phyloP scores from a whole-genome alignment of 1,140 invertebrate species.

The Globodera ellingtonae region DNA sequence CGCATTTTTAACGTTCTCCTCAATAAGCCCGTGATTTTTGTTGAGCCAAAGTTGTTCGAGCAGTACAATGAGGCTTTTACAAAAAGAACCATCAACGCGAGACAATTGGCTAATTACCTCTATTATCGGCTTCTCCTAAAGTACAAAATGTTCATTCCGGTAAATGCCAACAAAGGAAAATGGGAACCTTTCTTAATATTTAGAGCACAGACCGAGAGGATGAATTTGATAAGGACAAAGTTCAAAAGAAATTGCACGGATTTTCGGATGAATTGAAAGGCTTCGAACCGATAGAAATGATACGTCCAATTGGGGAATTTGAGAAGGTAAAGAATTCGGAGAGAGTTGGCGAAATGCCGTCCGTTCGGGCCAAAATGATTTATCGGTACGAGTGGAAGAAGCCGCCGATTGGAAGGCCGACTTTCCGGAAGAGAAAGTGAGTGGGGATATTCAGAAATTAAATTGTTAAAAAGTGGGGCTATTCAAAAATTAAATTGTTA shows the following conservation, averaged over 20 bases:
- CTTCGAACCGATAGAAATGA: not conserved
- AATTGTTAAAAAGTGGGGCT: not conserved
- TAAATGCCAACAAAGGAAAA: not conserved
- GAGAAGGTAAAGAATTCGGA: slow-evolving; percentile 1
- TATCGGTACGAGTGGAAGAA: slow-evolving; percentile 27
- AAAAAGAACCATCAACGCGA: slow-evolving; percentile 6
- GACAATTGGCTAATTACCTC: slow-evolving; percentile 18
- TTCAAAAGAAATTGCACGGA: not conserved
- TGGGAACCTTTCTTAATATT: not conserved
- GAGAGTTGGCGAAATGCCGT: not conserved
- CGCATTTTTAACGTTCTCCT: not conserved
- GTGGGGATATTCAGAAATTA: not conserved
- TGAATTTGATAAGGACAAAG: not conserved
- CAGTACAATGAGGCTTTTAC: slow-evolving; percentile 20
- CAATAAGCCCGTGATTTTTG: slow-evolving; percentile 15
- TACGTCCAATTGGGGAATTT: not conserved
- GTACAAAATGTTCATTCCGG: not conserved
- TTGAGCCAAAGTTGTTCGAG: slow-evolving; percentile 27
- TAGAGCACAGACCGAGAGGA: not conserved
- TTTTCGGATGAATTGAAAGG: not conserved
- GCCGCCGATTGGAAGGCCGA: slow-evolving; percentile 28
- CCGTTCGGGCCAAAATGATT: not conserved
- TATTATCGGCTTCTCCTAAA: not conserved
- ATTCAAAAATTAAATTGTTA: not conserved
- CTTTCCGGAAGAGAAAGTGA: not conserved